These are phyloP conservation scores for Tragulus kanchil DNA, from an alignment of 2,113 vertebrate species.

Conservation along the genomic window DNA sequence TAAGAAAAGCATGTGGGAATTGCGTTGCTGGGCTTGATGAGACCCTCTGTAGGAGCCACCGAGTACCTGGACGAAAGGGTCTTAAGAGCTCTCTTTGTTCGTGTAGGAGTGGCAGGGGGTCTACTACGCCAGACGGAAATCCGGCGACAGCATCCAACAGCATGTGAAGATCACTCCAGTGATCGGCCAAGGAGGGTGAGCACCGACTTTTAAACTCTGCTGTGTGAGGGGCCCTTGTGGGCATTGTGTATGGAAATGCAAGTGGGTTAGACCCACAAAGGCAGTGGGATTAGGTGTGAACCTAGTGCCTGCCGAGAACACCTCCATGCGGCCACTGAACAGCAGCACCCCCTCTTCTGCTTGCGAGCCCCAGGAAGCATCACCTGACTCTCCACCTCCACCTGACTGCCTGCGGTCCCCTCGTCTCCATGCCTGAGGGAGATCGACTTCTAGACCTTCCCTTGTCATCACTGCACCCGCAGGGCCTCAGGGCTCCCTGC, in stretches of 20 bases:
- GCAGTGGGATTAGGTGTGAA: neutral
- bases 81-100: slow-evolving; percentile 66
- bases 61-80: fast-evolving
- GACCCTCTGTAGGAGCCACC: neutral
- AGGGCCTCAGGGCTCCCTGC: neutral
- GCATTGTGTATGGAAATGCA: neutral
- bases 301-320: fast-evolving
- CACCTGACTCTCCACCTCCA: neutral
- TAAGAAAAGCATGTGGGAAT: neutral
- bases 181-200: slow-evolving; percentile 97
- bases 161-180: slow-evolving; percentile 97
- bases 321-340: neutral
- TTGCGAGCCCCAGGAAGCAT: neutral
- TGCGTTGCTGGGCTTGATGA: neutral
- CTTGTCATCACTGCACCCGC: neutral
- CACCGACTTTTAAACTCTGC: slow-evolving; percentile 32
- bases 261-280: neutral
- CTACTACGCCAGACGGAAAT: slow-evolving; percentile 94
- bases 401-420: neutral
- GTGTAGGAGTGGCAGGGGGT: slow-evolving; percentile 97
- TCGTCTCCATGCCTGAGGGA: neutral
- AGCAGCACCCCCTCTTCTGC: neutral
- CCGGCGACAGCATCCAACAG: slow-evolving; percentile 96
- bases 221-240: neutral
- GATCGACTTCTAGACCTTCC: neutral